phyloP scores from a whole-genome alignment of 2,888 invertebrate species.

The Carpatolechia fugitivella region DNA sequence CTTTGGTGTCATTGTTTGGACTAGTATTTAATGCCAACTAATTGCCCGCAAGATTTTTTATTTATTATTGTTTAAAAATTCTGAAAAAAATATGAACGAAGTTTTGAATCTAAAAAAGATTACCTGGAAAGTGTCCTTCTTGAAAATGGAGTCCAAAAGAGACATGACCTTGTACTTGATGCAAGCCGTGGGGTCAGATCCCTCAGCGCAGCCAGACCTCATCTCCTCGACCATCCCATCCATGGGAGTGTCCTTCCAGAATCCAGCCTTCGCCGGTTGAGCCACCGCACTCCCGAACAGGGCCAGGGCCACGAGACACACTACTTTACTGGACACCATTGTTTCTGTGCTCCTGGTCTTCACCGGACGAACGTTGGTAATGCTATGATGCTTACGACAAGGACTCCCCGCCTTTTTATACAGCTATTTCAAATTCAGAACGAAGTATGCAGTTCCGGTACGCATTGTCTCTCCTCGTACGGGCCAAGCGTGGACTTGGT shows the following conservation, averaged over 20 bases:
- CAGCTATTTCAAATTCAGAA: slow-evolving; percentile 78
- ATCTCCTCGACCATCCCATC: slow-evolving; percentile 87
- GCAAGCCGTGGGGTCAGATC: slow-evolving; percentile 88
- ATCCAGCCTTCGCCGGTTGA: slow-evolving; percentile 81
- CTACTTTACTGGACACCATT: slow-evolving; percentile 72
- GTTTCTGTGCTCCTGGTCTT: slow-evolving; percentile 53
- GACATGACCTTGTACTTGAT: slow-evolving; percentile 91
- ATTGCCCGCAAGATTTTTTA: background rate
- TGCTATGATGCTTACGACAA: slow-evolving; percentile 73
- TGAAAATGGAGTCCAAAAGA: slow-evolving; percentile 87
- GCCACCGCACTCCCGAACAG: slow-evolving; percentile 80
- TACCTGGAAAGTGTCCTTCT: slow-evolving; percentile 89
- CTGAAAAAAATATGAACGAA: too few relatives aligned
- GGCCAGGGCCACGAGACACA: slow-evolving; percentile 72
- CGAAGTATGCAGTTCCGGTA: slow-evolving; percentile 70
- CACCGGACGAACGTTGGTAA: slow-evolving; percentile 62
- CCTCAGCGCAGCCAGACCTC: slow-evolving; percentile 85
- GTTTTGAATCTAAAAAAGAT: slow-evolving; percentile 28
- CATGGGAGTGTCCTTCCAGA: slow-evolving; percentile 86
- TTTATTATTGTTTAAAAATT: background rate
- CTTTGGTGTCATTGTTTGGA: too few relatives aligned
- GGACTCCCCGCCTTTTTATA: slow-evolving; percentile 74
- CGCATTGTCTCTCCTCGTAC: slow-evolving; percentile 66
- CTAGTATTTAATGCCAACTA: too few relatives aligned
- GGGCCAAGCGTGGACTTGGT: slow-evolving; percentile 52